A percentile compares a stretch with the other conserved stretches of the same genome.
Evolutionary conservation across 2,888 invertebrate genomes (phyloP).

Genomic region (Ashinkailepas kermadecensis): DNA sequence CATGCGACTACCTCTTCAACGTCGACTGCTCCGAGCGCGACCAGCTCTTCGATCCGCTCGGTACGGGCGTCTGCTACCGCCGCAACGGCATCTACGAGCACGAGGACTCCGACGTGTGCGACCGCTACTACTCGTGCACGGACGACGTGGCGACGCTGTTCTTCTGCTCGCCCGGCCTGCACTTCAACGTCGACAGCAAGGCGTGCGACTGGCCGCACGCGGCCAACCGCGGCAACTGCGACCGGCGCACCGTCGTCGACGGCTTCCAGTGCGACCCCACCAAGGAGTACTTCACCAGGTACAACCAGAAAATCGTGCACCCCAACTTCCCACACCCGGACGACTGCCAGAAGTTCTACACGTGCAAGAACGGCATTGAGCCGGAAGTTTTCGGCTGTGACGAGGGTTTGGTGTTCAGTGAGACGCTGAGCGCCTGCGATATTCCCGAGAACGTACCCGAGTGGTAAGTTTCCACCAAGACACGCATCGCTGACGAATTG

Average conservation of each 20-base stretch:
- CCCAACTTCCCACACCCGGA: conserved; percentile 77
- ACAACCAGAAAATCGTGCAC: conserved; percentile 67
- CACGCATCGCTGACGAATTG: too few relatives aligned
- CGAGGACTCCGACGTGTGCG: conserved; percentile 66
- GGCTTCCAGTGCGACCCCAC: conserved; percentile 63
- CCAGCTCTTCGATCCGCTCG: conserved; percentile 32
- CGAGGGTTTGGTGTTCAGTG: conserved; percentile 75
- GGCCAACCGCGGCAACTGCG: conserved; percentile 29
- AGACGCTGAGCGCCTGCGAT: conserved; percentile 64
- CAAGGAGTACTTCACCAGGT: conserved; percentile 51
- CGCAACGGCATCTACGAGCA: conserved; percentile 83
- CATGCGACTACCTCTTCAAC: conserved; percentile 35
- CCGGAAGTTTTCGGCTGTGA: conserved; percentile 82
- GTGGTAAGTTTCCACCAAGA: conserved; percentile 28
- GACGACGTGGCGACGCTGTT: conserved; percentile 26
- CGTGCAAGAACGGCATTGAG: conserved; percentile 76
- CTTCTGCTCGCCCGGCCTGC: conserved; percentile 30
- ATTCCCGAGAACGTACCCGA: conserved; percentile 30
- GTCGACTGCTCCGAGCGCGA: conserved; percentile 32
- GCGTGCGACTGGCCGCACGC: conserved; percentile 32
- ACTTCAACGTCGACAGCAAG: conserved; percentile 31
- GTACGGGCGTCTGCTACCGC: conserved; percentile 51
- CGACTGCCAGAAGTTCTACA: conserved; percentile 87
- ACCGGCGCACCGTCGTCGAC: conserved; percentile 14
- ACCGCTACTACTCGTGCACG: conserved; percentile 43